Base-by-base conservation (phyloP, 2,797 vertebrate species). In the Mormyrops attenuatus region DNA sequence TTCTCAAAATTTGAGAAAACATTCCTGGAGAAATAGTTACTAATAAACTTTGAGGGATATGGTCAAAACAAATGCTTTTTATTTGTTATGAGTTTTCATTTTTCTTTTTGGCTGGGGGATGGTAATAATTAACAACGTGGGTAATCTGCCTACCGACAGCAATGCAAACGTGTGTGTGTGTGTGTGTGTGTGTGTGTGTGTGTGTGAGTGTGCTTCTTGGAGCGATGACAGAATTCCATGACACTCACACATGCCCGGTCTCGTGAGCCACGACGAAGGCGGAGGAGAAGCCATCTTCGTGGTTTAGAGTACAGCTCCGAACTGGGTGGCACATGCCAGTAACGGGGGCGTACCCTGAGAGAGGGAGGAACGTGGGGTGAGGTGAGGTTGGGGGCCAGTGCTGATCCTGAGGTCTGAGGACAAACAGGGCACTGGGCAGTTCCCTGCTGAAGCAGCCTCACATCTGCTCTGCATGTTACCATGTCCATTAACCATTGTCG, bases 311-410 rank as follows among this genome's bases (percentile, higher is more conserved):
- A 93, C 98, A 99, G 94, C 98, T 99, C 91, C 98, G 96, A 77
- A 99, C 97, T 0, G 98, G 97, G 90, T 99, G 98, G 93, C 98
- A 99, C 98, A 99, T 99, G 15, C 98, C 98, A 0, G 98, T 99
- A 93, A 99, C 98, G 0, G 98, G 98, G 90, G 98, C 98, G 0
- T 99, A 99, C 93, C 98, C 98, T 99, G 91, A 88, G 80, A 73
- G 90, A 47, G 22, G 53, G 22, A 52, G 53, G 22, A 41, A 34
- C 20, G 57, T 66, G 41, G 26, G 57, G 17, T 80, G 15, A 41
- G 34, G 15, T 77, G 69, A 3, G 34, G 26, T 34, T 69, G 63
- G 26, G 38, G 85, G 87, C 88, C 66, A 89, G 92, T 22, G 41
- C 41, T n/a, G 13, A 34, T 34, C 6, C 30, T 53, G 34, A 47